Evolutionary conservation across 2,113 vertebrate genomes (phyloP), one percentile per base, ranked within the genome.

Genomic region (Amphiprion ocellaris): DNA sequence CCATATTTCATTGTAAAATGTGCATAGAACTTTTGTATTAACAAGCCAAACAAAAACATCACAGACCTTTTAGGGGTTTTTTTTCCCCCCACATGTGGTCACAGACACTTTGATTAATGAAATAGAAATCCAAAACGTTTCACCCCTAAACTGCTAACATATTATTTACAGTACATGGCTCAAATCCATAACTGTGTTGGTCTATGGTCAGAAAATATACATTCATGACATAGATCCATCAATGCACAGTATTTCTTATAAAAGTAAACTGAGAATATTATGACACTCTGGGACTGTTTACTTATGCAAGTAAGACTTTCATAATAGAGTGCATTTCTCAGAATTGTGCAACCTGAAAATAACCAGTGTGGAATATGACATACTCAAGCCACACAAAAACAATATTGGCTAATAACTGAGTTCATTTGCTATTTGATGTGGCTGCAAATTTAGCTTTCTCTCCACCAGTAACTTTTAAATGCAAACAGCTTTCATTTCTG

Each of bases 241-340:
- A 19, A 50, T 8, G 15, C 49, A 50, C 49, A 50, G 49, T n/a
- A 9, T 19, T 50, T n/a, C 49, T 15, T 19, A 19, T 17, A 50
- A 7, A 50, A 50, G 49, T 4, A 50, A 50, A 50, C 47, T 4
- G 3, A 50, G 16, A 50, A 50, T 14, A 11, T 16, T 4, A n/a
- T n/a, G 17, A 19, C 49, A 50, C 49, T 17, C 49, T 50, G 15
- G 19, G 19, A 50, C 7, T 50, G 49, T 19, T 50, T 50, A 50
- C 4, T 50, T 19, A n/a, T n/a, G 19, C 17, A 4, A 50, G 46
- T 61, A 54, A 49, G 24, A 24, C 63, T 74, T 74, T 74, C 50
- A 62, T 81, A 81, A 81, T 56, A 26, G 56, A 33, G 52, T 61
- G 78, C 26, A 55, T 58, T n/a, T 74, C 21, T 81, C 49, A 60